Conservation (phyloP, 2,797 vertebrate species). For the Sebastes hubbsi region DNA sequence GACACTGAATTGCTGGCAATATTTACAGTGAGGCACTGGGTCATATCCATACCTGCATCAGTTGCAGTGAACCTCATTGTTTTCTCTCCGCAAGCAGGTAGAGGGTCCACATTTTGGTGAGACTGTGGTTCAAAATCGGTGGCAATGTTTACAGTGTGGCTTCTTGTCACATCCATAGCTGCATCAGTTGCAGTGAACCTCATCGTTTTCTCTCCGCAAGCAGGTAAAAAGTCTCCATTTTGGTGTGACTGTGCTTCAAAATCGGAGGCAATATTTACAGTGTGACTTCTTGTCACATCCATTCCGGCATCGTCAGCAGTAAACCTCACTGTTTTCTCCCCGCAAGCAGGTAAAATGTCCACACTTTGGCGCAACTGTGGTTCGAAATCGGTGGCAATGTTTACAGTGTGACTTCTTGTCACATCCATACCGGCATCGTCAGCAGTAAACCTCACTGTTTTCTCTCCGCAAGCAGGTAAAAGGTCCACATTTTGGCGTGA, state of each 20-base stretch:
- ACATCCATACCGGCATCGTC: constrained; percentile 16
- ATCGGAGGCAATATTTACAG: background rate
- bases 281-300: constrained; percentile 26
- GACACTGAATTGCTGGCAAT: background rate
- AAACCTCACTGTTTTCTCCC: constrained; percentile 12
- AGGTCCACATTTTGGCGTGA: background rate
- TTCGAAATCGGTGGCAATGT: accelerated
- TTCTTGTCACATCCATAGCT: constrained; percentile 16
- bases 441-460: background rate
- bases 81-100: background rate
- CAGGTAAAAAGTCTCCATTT: background rate
- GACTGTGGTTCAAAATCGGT: accelerated
- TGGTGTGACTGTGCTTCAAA: accelerated
- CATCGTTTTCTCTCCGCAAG: background rate
- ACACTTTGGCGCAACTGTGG: accelerated
- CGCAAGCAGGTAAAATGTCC: background rate
- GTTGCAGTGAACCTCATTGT: background rate
- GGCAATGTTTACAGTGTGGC: constrained; percentile 17
- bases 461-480: background rate
- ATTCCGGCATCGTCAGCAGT: background rate
- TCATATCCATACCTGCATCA: constrained; percentile 31
- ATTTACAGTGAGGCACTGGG: background rate
- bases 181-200: constrained; percentile 14
- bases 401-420: constrained; percentile 19
- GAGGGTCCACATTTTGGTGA: background rate